These are phyloP conservation scores for Eupristina koningsbergeri DNA, from an alignment of 1,140 invertebrate species.

Conservation along the genomic window DNA sequence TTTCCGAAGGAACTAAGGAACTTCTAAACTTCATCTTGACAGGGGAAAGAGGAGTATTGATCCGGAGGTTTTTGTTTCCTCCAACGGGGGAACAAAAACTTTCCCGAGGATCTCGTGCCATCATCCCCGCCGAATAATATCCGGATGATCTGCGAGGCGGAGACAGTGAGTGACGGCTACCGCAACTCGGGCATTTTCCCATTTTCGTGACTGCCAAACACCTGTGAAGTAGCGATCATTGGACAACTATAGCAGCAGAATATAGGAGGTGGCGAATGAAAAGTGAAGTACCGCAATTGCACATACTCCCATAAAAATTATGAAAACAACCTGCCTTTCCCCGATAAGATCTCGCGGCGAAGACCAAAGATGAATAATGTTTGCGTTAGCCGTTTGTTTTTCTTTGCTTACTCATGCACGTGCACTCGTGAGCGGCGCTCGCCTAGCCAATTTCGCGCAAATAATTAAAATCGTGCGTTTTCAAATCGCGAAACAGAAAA, in stretches of 20 bases:
- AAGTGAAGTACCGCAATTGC: not conserved
- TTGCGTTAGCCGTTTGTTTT: not conserved
- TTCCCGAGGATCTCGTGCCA: not conserved
- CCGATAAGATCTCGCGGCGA: not conserved
- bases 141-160: not conserved
- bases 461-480: not conserved
- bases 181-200: no score
- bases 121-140: not conserved
- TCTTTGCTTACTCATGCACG: not conserved
- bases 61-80: no score
- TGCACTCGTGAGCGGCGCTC: not conserved
- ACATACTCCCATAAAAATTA: not conserved
- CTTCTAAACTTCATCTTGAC: not conserved
- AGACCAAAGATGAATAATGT: not conserved
- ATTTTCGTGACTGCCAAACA: not conserved
- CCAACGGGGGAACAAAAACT: no score
- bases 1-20: not conserved
- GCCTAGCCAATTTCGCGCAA: not conserved
- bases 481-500: not conserved
- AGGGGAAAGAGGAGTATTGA: no score
- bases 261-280: not conserved
- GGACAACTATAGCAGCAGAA: no score
- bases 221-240: not conserved
- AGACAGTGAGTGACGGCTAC: not conserved
- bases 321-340: not conserved